These are phyloP conservation scores for Lasioglossum figueresi DNA, from an alignment of 2,888 invertebrate species.

Conservation along the genomic window DNA sequence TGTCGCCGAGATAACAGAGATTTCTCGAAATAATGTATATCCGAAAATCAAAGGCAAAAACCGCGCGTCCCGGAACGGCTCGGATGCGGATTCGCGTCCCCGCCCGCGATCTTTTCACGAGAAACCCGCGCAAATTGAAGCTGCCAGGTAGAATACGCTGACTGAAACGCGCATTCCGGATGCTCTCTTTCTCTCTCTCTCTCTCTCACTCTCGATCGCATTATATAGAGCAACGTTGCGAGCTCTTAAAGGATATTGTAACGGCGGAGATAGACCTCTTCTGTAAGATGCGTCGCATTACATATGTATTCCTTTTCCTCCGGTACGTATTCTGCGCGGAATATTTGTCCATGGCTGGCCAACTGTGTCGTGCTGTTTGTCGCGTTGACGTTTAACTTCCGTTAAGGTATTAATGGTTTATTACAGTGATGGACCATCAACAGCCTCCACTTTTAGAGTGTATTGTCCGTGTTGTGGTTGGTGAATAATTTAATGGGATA, in stretches of 20 bases:
- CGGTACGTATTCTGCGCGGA: neutral
- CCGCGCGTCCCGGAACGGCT: neutral
- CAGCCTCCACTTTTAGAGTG: neutral
- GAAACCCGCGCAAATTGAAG: constrained; percentile 31
- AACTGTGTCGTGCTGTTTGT: neutral
- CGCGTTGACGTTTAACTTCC: neutral
- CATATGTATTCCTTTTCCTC: neutral
- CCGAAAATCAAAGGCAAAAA: constrained; percentile 35
- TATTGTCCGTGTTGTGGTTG: neutral
- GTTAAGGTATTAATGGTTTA: neutral
- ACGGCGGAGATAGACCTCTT: constrained; percentile 26
- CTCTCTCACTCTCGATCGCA: too few relatives aligned
- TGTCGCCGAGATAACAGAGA: neutral
- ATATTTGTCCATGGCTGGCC: neutral
- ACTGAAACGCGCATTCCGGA: constrained; percentile 19
- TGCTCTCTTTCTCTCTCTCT: neutral
- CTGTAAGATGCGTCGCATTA: neutral
- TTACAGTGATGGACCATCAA: neutral
- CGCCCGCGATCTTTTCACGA: neutral
- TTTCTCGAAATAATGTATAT: constrained; percentile 17
- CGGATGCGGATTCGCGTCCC: constrained; percentile 16
- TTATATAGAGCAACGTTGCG: constrained; percentile 11
- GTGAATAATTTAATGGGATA: too few relatives aligned
- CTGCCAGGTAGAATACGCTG: constrained; percentile 20
- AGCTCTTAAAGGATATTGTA: constrained; percentile 40